phyloP scores from a whole-genome alignment of 2,888 invertebrate species.

The Troides oblongomaculatus region DNA sequence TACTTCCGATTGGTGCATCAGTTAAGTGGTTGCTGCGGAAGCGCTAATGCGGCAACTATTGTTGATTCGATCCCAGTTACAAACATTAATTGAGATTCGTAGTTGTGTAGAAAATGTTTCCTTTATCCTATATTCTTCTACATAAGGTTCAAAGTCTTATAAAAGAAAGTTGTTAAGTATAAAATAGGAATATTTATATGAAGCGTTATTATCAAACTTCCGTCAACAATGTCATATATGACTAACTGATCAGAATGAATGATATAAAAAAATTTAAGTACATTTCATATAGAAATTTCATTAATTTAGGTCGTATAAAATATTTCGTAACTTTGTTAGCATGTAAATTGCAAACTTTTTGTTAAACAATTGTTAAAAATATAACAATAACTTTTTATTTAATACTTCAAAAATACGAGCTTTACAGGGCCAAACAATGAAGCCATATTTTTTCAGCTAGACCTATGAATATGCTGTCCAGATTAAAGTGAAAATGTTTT shows the following conservation, averaged over 20 bases:
- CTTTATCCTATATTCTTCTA: not conserved
- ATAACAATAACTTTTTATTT: not conserved
- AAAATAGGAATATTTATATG: no score
- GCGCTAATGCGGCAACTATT: not conserved
- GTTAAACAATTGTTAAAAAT: no score
- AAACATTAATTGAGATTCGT: not conserved
- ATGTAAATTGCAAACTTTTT: no score
- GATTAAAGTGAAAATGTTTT: conserved; percentile 5
- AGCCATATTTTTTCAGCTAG: conserved; percentile 13
- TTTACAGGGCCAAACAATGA: not conserved
- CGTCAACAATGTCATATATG: no score
- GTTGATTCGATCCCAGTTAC: not conserved
- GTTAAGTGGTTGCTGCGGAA: not conserved
- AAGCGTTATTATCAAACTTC: no score
- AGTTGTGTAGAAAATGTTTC: not conserved
- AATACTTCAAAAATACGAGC: conserved; percentile 2
- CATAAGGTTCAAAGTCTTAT: not conserved
- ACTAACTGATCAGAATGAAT: no score
- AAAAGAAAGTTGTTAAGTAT: no score
- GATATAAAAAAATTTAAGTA: no score
- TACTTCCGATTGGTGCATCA: not conserved
- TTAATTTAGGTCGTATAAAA: no score
- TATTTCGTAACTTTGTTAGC: no score
- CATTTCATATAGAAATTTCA: no score
- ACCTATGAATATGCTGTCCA: conserved; percentile 12